These are phyloP conservation scores for Drosophila kepulauana DNA, from an alignment of 1,140 invertebrate genomes.

Conservation along the genomic window DNA sequence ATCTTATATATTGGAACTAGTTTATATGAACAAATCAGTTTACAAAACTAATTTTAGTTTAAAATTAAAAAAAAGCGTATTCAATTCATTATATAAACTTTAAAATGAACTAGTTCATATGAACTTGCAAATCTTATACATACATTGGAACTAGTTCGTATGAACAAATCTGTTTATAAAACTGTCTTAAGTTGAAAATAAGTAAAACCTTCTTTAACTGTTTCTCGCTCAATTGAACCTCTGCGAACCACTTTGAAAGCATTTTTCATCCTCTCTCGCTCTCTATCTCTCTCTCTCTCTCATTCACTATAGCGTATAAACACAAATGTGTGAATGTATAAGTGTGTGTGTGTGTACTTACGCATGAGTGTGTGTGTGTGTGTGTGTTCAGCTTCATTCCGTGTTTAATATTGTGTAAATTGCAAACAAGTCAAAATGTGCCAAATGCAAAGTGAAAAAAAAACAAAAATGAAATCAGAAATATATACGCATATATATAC, in stretches of 20 bases:
- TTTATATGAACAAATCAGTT: no score
- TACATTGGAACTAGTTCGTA: no score
- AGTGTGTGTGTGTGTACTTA: slow-evolving; percentile 23
- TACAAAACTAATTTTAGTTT: no score
- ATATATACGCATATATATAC: slow-evolving; percentile 9
- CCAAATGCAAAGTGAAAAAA: slow-evolving; percentile 49
- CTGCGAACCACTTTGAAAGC: background rate
- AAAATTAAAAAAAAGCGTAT: no score
- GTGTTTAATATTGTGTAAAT: slow-evolving; percentile 56
- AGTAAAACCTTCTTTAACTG: no score
- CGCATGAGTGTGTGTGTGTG: slow-evolving; percentile 19
- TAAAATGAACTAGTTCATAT: no score
- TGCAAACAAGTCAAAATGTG: slow-evolving; percentile 40
- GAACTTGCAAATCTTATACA: no score
- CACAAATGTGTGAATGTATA: slow-evolving; percentile 26
- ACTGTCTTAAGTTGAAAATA: background rate
- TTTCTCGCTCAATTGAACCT: background rate
- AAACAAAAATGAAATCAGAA: slow-evolving; percentile 6
- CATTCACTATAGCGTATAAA: slow-evolving; percentile 13
- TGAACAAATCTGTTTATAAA: background rate
- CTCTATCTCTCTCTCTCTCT: slow-evolving; percentile 16
- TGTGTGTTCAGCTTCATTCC: slow-evolving; percentile 54
- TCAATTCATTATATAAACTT: no score
- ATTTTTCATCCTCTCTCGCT: background rate
- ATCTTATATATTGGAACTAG: no score